These are phyloP conservation scores for Sycobia sp. DNA, from an alignment of 1,140 invertebrate genomes.

Conservation along the genomic window DNA sequence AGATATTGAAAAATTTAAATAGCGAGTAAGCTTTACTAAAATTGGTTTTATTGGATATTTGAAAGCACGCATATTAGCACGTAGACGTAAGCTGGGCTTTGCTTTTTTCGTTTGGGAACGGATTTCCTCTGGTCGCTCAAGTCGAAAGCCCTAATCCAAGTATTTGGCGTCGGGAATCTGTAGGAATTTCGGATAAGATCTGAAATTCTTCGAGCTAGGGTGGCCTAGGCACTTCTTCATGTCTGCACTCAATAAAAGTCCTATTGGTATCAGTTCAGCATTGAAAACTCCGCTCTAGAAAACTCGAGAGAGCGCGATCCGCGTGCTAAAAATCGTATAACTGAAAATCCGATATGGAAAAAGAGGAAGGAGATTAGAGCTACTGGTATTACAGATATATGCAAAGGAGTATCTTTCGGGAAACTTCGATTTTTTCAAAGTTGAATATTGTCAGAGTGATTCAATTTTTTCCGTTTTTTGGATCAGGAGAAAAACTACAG, in stretches of 20 bases:
- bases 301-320: background rate
- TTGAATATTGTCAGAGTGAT: too few species aligned
- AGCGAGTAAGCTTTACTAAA: background rate
- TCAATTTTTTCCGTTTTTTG: too few species aligned
- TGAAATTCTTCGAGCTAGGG: constrained; percentile 5
- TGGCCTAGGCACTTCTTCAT: constrained; percentile 7
- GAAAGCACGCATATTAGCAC: background rate
- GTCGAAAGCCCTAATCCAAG: constrained; percentile 28
- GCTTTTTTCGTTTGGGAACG: constrained; percentile 20
- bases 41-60: background rate
- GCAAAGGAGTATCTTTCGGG: too few species aligned
- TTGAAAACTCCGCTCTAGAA: background rate
- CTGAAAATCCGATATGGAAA: background rate
- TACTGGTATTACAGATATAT: too few species aligned
- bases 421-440: too few species aligned
- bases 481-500: too few species aligned
- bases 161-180: constrained; percentile 31
- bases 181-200: constrained; percentile 33
- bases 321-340: constrained; percentile 10
- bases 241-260: constrained; percentile 23
- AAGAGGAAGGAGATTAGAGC: too few species aligned
- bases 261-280: constrained; percentile 18
- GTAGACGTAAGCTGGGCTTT: constrained; percentile 5
- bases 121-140: constrained; percentile 6
- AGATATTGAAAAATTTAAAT: too few species aligned